Evolutionary conservation across 2,888 invertebrate genomes (phyloP).

Genomic region (Malthinus seriepunctatus): DNA sequence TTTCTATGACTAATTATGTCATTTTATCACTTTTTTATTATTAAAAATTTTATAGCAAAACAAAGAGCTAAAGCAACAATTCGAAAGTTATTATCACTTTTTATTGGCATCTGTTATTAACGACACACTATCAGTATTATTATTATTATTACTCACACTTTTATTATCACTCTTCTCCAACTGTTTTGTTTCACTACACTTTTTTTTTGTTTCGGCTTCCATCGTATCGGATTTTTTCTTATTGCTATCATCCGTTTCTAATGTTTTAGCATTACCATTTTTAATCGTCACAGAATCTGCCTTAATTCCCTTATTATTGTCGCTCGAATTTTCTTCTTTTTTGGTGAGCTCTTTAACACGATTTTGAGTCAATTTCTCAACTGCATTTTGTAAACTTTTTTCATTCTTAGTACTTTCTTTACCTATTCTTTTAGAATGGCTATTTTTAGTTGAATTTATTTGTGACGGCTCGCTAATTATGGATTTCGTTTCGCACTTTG

Average conservation of each 20-base stretch:
- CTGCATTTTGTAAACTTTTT: slow-evolving; percentile 49
- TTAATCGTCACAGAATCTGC: not conserved
- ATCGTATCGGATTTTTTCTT: not conserved
- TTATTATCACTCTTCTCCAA: slow-evolving; percentile 21
- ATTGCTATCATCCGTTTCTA: not conserved
- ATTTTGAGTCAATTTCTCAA: slow-evolving; percentile 50
- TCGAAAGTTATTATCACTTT: slow-evolving; percentile 3
- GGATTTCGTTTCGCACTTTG: slow-evolving; percentile 12
- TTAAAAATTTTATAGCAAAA: slow-evolving; percentile 1
- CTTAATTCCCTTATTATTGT: not conserved
- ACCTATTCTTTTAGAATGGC: slow-evolving; percentile 23
- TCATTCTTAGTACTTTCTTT: slow-evolving; percentile 43
- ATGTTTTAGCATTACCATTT: slow-evolving; percentile 1
- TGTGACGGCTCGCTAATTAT: not conserved
- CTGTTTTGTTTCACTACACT: slow-evolving; percentile 11
- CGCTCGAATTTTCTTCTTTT: slow-evolving; percentile 20
- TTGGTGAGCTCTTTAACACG: slow-evolving; percentile 43
- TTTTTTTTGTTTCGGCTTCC: not conserved
- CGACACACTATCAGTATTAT: slow-evolving; percentile 26
- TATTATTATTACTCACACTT: slow-evolving; percentile 28
- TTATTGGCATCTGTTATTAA: slow-evolving; percentile 20
- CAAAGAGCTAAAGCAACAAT: not conserved
- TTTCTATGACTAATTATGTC: slow-evolving; percentile 14
- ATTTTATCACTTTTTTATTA: slow-evolving; percentile 22
- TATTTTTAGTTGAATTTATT: not conserved